Base-by-base conservation (phyloP, 2,797 vertebrate genomes). In the Oceanodroma leucorhoa region DNA sequence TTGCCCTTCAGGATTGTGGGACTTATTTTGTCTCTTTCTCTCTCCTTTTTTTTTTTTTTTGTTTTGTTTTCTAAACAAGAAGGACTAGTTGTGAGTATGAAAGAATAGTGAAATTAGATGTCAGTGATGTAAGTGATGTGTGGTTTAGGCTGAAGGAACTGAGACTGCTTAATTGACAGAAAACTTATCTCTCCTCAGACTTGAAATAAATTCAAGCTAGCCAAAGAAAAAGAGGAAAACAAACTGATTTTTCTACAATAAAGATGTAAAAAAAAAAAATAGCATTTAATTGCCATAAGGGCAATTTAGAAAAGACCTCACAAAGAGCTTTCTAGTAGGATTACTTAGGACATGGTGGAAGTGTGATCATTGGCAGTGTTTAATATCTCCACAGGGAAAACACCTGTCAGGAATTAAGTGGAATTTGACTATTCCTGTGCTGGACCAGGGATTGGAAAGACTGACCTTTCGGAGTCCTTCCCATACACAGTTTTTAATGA, bases 21-120 rank as follows among this genome's bases (percentile, higher is more conserved):
- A 9, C 29, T 38, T 67, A 12, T 20, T 78, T n/a, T 61, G 1
- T 26, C 4, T 20, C 0, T 5, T 7, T 29, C 2, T 18, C 3
- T 9, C 2, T 62, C 2, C 3, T 0, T 34, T 13, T 8, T 20
- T 27, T 5, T 10, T 7, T 18, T 3, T 1, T 16, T 1, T 17
- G 2, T 48, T 50, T 20, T 65, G 1, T 40, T 57, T 36, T 26
- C 16, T 70, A 29, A 20, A 6, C 32, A 62, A 29, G 19, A 29
- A 71, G 8, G 11, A 26, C 24, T 29, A 7, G 5, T 61, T 62
- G 24, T 0, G 2, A 61, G 8, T 54, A 6, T 62, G 30, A 82
- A 20, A 65, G 15, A 76, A 36, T 7, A 50, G 23, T 73, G 30
- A 57, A 61, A 65, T 72, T 45, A n/a, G 18, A 30, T 66, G 12